Evolutionary conservation across 2,888 invertebrate genomes (phyloP), one percentile per base, ranked within the genome.

Genomic region (Spilosoma lubricipeda): DNA sequence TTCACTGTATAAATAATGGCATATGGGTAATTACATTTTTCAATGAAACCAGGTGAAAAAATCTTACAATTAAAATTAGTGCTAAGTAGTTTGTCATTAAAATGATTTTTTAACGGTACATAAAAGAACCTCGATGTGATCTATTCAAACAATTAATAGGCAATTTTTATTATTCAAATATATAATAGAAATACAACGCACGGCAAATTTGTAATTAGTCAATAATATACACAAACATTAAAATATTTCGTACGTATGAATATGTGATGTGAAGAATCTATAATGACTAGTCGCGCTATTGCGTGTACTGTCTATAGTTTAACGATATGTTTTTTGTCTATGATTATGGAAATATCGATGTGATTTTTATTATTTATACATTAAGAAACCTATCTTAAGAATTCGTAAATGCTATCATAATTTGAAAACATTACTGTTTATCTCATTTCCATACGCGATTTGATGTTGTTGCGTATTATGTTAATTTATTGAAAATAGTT

Each of bases 1-100:
- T 87, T 88, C 83, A 87, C 80, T 86, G 82, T 85, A 84, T 84
- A 85, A 86, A 87, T 86, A 86, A 86, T 88, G 88, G 87, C 88
- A 87, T 86, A 84, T 71, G 72, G 76, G 77, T 81, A 78, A 81
- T 77, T 71, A 80, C 59, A 80, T 18, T 72, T 72, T 76, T 75
- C 48, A 77, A 71, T 72, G 72, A 78, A 78, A 80, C 72, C 75
- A 80, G 77, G 74, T 67, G 69, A 75, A 85, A 72, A 76, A 72
- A 77, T 73, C 80, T 76, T 82, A 84, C 70, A 71, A 73, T 72
- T 80, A 80, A 79, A 72, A 78, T 80, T 78, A 76, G 78, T 76
- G 66, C 74, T 84, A 39, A 39, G 9, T 39, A 78, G 78, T 80
- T 77, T 78, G 80, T 84, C 71, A 63, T 79, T 80, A 80, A 79